Conservation (phyloP, 2,113 vertebrate species). For the Sturnus vulgaris region DNA sequence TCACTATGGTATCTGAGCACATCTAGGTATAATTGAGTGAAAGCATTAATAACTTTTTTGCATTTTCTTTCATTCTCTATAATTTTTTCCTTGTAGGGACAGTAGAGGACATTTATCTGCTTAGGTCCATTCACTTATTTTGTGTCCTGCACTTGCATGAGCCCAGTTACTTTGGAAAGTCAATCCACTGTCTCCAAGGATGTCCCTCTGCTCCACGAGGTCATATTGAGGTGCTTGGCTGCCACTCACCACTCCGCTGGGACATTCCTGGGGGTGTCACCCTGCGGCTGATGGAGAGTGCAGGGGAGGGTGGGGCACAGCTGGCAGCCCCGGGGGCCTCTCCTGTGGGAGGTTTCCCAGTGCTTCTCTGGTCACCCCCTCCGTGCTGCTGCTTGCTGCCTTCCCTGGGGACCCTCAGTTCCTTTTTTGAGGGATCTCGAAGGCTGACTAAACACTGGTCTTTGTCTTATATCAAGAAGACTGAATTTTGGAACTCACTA, state of each 20-base stretch:
- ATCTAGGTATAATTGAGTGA: neutral
- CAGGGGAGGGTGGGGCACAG: neutral
- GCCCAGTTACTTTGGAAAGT: neutral
- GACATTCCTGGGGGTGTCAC: neutral
- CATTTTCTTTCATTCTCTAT: neutral
- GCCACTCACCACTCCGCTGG: neutral
- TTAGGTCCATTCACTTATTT: accelerated
- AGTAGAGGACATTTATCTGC: neutral
- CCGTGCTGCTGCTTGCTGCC: neutral
- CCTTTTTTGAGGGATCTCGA: neutral
- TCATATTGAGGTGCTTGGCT: neutral
- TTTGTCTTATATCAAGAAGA: neutral
- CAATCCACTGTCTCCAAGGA: neutral
- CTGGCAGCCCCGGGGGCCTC: accelerated
- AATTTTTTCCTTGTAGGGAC: neutral
- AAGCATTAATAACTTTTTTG: neutral
- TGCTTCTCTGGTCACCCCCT: neutral
- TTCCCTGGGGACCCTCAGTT: neutral
- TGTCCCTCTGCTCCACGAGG: neutral
- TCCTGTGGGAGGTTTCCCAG: neutral
- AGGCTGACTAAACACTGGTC: neutral
- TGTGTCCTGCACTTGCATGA: neutral
- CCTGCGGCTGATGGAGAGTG: accelerated
- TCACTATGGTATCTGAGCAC: neutral
- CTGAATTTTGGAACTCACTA: neutral